A percentile compares a stretch with the other conserved stretches of the same genome.
phyloP scores from a whole-genome alignment of 2,888 invertebrate genomes.

The Heteropelma amictum region DNA sequence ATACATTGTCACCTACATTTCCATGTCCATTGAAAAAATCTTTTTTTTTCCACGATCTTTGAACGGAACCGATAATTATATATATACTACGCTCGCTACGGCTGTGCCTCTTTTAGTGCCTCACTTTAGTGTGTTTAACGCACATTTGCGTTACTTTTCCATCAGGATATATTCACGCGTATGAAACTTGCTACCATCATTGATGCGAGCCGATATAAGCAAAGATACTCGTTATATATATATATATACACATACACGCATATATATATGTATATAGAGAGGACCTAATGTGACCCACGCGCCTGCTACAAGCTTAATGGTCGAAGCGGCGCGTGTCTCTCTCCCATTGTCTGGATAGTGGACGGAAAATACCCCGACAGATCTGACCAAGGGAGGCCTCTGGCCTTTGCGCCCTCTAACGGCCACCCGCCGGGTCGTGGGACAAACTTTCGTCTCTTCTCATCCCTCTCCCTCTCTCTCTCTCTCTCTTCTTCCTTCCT shows the following conservation, averaged over 20 bases:
- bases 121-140: too few relatives aligned
- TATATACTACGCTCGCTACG: too few relatives aligned
- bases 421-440: slow-evolving; percentile 49
- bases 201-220: too few relatives aligned
- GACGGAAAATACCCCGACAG: slow-evolving; percentile 30
- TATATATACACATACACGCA: not conserved
- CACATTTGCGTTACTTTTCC: too few relatives aligned
- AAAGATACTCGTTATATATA: too few relatives aligned
- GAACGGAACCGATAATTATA: too few relatives aligned
- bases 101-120: too few relatives aligned
- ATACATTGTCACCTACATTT: too few relatives aligned
- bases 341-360: slow-evolving; percentile 46
- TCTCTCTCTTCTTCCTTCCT: not conserved
- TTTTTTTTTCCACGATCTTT: too few relatives aligned
- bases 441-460: slow-evolving; percentile 42
- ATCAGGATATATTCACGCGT: too few relatives aligned
- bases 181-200: too few relatives aligned
- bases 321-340: slow-evolving; percentile 55
- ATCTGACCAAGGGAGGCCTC: slow-evolving; percentile 42
- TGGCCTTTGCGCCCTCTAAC: slow-evolving; percentile 54
- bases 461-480: slow-evolving; percentile 34
- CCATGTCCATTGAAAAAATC: too few relatives aligned
- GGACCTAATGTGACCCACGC: slow-evolving; percentile 53
- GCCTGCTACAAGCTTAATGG: slow-evolving; percentile 54
- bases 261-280: slow-evolving; percentile 1